These are phyloP conservation scores for Pseudomugil tenellus DNA, from an alignment of 2,797 vertebrate genomes.

Conservation along the genomic window DNA sequence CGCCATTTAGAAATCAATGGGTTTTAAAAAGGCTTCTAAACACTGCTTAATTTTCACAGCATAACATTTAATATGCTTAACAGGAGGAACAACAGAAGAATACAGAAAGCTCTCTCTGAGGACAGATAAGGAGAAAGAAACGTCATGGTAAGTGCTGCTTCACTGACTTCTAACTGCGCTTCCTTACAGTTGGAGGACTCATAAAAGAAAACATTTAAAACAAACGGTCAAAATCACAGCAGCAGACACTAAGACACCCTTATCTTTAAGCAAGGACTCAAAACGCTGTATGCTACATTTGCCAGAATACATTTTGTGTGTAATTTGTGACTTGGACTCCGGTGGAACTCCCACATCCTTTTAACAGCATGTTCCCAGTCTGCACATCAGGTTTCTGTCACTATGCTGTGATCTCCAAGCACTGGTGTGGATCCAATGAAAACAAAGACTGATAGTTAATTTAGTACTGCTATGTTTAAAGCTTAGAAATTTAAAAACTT, in stretches of 20 bases:
- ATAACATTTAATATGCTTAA: slow-evolving; percentile 11
- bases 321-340: background rate
- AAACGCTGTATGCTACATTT: background rate
- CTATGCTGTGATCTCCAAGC: background rate
- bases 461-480: background rate
- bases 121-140: background rate
- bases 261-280: background rate
- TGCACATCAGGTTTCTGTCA: background rate
- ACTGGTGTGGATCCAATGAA: background rate
- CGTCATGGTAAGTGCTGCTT: slow-evolving; percentile 1
- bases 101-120: background rate
- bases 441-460: background rate
- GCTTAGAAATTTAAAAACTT: background rate
- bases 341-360: background rate
- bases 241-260: background rate
- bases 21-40: slow-evolving; percentile 13
- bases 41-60: slow-evolving; percentile 18
- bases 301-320: background rate
- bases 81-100: background rate
- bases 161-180: slow-evolving; percentile 1
- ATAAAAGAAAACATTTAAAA: background rate
- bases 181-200: background rate
- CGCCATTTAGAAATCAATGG: slow-evolving; percentile 4
- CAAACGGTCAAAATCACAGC: background rate
- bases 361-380: background rate